These are phyloP conservation scores for Psammodynastes pulverulentus DNA, from an alignment of 2,113 vertebrate species.

Conservation along the genomic window DNA sequence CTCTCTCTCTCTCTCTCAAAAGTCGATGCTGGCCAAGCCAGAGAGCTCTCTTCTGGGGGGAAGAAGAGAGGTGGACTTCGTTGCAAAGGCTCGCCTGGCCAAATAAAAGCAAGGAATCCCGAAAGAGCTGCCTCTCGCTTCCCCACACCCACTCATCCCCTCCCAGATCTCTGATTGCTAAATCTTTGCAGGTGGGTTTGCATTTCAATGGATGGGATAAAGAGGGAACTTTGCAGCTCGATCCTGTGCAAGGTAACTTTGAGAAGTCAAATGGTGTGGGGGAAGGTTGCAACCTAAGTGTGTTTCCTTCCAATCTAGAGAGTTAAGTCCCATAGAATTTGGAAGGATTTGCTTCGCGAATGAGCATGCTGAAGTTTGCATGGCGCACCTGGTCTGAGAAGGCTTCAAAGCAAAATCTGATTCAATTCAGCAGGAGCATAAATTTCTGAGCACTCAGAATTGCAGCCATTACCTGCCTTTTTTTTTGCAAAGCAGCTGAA, in stretches of 20 bases:
- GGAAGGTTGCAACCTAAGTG: no score
- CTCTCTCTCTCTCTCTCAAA: no score
- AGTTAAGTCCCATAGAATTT: background rate
- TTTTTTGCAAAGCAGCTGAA: background rate
- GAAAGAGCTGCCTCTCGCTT: background rate
- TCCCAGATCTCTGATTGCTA: background rate
- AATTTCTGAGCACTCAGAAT: background rate
- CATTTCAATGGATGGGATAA: background rate
- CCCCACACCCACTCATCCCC: background rate
- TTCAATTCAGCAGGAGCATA: background rate
- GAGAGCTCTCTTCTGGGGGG: no score
- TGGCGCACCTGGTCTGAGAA: background rate
- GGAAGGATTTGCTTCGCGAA: background rate
- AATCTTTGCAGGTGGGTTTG: background rate
- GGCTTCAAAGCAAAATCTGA: background rate
- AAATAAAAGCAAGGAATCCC: background rate
- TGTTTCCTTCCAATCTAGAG: no score
- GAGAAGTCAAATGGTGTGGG: no score
- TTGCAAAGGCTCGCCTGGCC: background rate
- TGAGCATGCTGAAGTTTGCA: background rate
- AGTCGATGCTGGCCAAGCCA: no score
- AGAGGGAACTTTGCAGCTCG: no score
- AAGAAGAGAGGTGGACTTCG: background rate
- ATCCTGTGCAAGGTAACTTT: no score
- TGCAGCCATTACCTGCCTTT: background rate